Evolutionary conservation across 2,797 vertebrate genomes (phyloP).

Genomic region (Naso thynnoides): DNA sequence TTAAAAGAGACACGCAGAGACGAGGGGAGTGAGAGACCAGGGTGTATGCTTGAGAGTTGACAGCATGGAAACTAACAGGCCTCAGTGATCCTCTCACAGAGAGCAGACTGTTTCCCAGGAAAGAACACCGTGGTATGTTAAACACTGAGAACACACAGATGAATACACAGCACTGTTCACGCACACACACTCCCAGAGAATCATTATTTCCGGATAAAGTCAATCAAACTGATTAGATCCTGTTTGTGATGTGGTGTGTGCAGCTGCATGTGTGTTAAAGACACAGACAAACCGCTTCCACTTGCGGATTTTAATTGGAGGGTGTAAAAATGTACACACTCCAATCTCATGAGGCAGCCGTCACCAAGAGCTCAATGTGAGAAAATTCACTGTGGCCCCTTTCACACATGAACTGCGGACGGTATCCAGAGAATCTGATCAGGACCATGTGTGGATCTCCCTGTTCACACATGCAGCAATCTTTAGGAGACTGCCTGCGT

Average conservation of each 20-base stretch:
- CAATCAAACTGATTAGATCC: constrained; percentile 65
- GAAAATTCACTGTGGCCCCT: constrained; percentile 27
- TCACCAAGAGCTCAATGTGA: constrained; percentile 24
- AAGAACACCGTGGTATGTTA: constrained; percentile 60
- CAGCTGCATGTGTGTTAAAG: constrained; percentile 27
- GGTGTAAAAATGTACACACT: constrained; percentile 34
- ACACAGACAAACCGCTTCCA: constrained; percentile 31
- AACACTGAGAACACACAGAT: constrained; percentile 64
- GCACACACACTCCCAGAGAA: constrained; percentile 40
- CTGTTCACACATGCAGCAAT: too few relatives aligned
- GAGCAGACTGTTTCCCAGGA: constrained; percentile 62
- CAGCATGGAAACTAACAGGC: constrained; percentile 80
- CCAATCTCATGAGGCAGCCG: constrained; percentile 42
- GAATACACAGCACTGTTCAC: constrained; percentile 43
- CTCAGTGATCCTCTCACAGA: constrained; percentile 67
- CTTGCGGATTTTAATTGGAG: constrained; percentile 58
- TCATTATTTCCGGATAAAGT: constrained; percentile 78
- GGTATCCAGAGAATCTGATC: too few relatives aligned
- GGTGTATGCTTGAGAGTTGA: constrained; percentile 70
- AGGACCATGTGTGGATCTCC: too few relatives aligned
- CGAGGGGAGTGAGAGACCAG: constrained; percentile 39
- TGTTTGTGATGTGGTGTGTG: constrained; percentile 27
- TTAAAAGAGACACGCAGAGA: constrained; percentile 47
- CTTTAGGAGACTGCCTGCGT: too few relatives aligned
- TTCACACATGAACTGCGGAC: too few relatives aligned